Conservation (phyloP, 2,797 vertebrate species). For the Arvicola amphibius region DNA sequence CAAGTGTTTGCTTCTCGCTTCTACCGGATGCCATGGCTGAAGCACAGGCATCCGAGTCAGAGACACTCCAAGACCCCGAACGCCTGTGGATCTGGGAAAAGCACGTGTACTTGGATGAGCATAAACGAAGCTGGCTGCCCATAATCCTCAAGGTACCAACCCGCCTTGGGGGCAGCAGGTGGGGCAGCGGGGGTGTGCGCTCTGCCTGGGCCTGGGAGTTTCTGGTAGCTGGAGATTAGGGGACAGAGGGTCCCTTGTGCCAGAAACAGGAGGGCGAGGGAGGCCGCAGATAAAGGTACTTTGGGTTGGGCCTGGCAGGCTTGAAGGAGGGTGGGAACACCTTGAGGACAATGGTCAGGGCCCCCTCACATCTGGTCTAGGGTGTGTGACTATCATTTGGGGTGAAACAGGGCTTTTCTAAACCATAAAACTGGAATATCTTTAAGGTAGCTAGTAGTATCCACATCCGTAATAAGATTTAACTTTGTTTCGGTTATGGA, state of each 20-base stretch:
- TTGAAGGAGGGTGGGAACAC: background rate
- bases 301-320: background rate
- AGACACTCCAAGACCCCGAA: background rate
- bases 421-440: background rate
- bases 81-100: conserved; percentile 76
- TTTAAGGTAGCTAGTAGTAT: background rate
- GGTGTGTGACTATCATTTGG: background rate
- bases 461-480: background rate
- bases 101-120: conserved; percentile 64
- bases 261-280: background rate
- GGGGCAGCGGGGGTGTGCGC: background rate
- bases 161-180: background rate
- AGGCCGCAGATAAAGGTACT: background rate
- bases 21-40: background rate
- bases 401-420: background rate
- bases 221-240: background rate
- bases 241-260: background rate
- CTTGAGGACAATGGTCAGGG: background rate
- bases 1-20: background rate
- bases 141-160: conserved; percentile 56
- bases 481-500: background rate
- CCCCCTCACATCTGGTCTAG: background rate
- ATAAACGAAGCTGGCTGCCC: conserved; percentile 65
- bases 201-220: background rate
- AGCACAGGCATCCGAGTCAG: fast-evolving